Conservation (phyloP, 2,888 invertebrate species). For the Homarus gammarus region DNA sequence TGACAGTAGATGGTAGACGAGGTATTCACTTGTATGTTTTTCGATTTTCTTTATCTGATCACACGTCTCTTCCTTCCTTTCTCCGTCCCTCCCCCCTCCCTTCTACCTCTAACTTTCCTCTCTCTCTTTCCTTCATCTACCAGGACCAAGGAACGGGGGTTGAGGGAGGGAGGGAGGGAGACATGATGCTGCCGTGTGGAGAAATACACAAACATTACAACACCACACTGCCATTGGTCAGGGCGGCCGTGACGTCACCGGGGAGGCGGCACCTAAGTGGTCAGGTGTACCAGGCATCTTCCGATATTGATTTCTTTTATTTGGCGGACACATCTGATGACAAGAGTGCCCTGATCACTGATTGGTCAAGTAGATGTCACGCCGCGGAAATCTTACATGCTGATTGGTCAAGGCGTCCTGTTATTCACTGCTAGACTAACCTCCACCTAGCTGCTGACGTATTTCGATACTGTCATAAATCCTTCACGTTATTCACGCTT, state of each 20-base stretch:
- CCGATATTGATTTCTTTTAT: slow-evolving; percentile 65
- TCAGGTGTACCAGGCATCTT: slow-evolving; percentile 46
- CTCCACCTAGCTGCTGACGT: no score
- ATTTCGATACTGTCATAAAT: slow-evolving; percentile 4
- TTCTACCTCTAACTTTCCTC: neutral
- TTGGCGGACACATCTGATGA: slow-evolving; percentile 44
- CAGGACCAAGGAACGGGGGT: neutral
- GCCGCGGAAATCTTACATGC: neutral
- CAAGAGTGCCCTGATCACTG: slow-evolving; percentile 27
- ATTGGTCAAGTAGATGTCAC: slow-evolving; percentile 45
- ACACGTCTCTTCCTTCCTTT: slow-evolving; percentile 1
- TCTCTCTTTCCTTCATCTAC: neutral
- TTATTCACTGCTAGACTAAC: slow-evolving; percentile 6
- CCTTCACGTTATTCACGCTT: neutral
- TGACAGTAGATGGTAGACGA: no score
- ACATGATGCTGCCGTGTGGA: neutral
- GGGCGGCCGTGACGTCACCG: slow-evolving; percentile 42
- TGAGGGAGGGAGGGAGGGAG: neutral
- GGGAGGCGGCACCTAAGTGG: slow-evolving; percentile 27
- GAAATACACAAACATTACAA: slow-evolving; percentile 34
- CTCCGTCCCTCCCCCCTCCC: slow-evolving; percentile 1
- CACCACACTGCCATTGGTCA: slow-evolving; percentile 18
- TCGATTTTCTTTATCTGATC: no score
- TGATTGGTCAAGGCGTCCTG: slow-evolving; percentile 26
- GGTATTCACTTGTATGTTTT: no score